A percentile compares a stretch with the other conserved stretches of the same genome.
Conservation (phyloP, 2,797 vertebrate genomes). For the Sardinella longiceps region DNA sequence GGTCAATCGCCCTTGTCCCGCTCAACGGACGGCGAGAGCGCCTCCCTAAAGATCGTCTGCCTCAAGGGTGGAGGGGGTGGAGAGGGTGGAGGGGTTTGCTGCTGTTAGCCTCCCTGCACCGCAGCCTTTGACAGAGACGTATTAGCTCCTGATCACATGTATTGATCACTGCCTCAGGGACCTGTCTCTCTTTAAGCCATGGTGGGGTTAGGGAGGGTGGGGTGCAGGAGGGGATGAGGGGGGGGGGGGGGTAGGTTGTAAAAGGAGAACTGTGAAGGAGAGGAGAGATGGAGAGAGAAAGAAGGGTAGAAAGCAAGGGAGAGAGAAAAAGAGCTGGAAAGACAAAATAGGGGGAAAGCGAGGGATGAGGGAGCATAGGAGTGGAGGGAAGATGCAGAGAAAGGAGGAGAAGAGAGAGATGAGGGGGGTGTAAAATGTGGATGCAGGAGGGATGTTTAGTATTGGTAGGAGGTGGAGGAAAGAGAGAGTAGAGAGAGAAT, state of each 20-base stretch:
- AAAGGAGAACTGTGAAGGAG: neutral
- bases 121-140: slow-evolving; percentile 74
- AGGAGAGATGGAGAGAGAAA: neutral
- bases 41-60: slow-evolving; percentile 73
- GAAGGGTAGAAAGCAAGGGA: neutral
- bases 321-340: neutral
- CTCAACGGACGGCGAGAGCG: slow-evolving; percentile 70
- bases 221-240: neutral
- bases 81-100: slow-evolving; percentile 10
- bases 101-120: slow-evolving; percentile 75
- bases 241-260: neutral
- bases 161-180: slow-evolving; percentile 71
- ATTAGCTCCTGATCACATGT: slow-evolving; percentile 81
- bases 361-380: neutral
- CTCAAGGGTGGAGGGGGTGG: slow-evolving; percentile 37
- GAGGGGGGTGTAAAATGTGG: too few species aligned
- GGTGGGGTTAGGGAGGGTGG: slow-evolving; percentile 54
- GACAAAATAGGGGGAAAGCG: neutral
- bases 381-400: neutral
- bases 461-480: too few species aligned
- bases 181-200: slow-evolving; percentile 56
- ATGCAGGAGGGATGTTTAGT: too few species aligned
- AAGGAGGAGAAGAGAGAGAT: neutral
- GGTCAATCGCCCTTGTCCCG: slow-evolving; percentile 74
- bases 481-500: neutral